Evolutionary conservation across 2,888 invertebrate species (phyloP).

Genomic region (Leucania comma): DNA sequence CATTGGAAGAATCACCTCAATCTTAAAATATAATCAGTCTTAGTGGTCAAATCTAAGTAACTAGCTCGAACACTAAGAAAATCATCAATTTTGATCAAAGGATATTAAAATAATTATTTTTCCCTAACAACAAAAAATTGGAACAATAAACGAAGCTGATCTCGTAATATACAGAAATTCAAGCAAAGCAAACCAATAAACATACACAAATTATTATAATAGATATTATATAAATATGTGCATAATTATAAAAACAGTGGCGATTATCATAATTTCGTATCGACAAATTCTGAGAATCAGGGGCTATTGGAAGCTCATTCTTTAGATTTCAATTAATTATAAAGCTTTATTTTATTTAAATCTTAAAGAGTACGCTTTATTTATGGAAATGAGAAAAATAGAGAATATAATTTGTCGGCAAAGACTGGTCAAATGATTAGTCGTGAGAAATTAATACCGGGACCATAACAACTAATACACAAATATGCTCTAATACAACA

Average conservation of each 20-base stretch:
- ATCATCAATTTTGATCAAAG: not conserved
- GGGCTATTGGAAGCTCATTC: constrained; percentile 27
- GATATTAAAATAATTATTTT: not conserved
- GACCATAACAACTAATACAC: not conserved
- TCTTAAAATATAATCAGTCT: not conserved
- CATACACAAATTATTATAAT: constrained; percentile 36
- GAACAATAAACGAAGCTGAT: not conserved
- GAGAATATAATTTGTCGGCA: not conserved
- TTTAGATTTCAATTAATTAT: constrained; percentile 51
- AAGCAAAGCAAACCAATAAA: constrained; percentile 39
- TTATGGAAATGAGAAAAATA: constrained; percentile 21
- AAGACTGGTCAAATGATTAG: not conserved
- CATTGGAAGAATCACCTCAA: too few species aligned
- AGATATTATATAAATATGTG: constrained; percentile 44
- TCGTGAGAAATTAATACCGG: not conserved
- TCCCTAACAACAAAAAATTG: not conserved
- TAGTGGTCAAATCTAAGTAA: not conserved
- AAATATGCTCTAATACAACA: not conserved
- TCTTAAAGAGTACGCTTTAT: not conserved
- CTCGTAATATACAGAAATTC: constrained; percentile 2
- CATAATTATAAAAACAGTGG: constrained; percentile 41
- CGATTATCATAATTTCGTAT: constrained; percentile 57
- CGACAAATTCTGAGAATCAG: constrained; percentile 46
- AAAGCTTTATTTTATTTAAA: constrained; percentile 18
- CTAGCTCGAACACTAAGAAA: not conserved